A percentile compares a stretch with the other conserved stretches of the same genome.
Conservation (phyloP, 2,888 invertebrate genomes). For the Amphipyra berbera region DNA sequence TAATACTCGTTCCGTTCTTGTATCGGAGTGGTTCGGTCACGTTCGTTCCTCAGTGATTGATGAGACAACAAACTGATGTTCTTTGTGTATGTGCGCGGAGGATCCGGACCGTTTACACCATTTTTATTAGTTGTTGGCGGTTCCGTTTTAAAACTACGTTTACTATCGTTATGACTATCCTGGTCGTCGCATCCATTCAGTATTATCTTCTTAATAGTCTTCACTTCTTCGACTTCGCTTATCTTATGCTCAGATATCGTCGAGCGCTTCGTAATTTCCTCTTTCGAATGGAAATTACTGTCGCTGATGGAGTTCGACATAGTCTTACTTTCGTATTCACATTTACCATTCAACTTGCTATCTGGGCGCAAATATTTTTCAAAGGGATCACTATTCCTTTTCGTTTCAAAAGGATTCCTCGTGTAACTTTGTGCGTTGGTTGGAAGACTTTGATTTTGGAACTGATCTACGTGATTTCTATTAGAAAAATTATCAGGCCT, state of each 20-base stretch:
- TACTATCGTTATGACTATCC: constrained; percentile 47
- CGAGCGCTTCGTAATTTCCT: constrained; percentile 79
- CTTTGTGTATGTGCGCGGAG: constrained; percentile 41
- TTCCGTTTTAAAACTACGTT: constrained; percentile 36
- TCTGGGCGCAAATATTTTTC: constrained; percentile 78
- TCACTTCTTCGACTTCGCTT: constrained; percentile 85
- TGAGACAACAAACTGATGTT: constrained; percentile 50
- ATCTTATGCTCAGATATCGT: constrained; percentile 83
- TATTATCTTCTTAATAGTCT: constrained; percentile 84
- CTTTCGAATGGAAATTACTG: constrained; percentile 76
- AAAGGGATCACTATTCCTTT: constrained; percentile 79
- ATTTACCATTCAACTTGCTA: constrained; percentile 70
- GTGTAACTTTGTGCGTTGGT: constrained; percentile 62
- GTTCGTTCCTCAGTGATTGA: constrained; percentile 61
- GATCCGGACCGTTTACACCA: constrained; percentile 35
- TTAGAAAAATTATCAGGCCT: constrained; percentile 65
- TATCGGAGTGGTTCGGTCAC: constrained; percentile 61
- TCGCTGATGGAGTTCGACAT: constrained; percentile 80
- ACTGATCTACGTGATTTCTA: constrained; percentile 65
- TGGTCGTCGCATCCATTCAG: constrained; percentile 77
- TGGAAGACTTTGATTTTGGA: constrained; percentile 68
- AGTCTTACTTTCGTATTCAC: constrained; percentile 66
- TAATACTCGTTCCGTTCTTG: constrained; percentile 64
- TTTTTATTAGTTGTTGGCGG: constrained; percentile 24
- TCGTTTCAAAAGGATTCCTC: constrained; percentile 80